A percentile compares a stretch with the other conserved stretches of the same genome.
Conservation (phyloP, 2,797 vertebrate species). For the Melanotaenia nigrans region DNA sequence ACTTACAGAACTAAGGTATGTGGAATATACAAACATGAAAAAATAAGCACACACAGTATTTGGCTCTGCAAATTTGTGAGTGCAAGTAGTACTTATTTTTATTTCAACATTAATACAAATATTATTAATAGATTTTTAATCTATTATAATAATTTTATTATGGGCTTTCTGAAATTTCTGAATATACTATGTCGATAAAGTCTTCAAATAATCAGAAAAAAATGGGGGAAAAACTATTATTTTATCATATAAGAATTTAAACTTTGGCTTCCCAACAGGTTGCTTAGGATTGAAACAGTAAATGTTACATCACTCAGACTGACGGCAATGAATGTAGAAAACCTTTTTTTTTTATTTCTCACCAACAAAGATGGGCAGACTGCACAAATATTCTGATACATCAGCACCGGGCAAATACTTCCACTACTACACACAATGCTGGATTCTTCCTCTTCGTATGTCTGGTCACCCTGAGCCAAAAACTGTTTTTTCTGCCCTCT, state of each 20-base stretch:
- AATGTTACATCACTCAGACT: too few relatives aligned
- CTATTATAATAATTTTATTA: background rate
- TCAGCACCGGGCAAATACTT: too few relatives aligned
- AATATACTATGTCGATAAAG: background rate
- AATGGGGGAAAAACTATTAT: too few relatives aligned
- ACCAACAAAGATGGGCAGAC: too few relatives aligned
- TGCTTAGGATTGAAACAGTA: background rate
- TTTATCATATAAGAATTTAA: background rate
- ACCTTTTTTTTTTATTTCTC: too few relatives aligned
- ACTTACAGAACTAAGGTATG: slow-evolving; percentile 87
- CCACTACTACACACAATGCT: too few relatives aligned
- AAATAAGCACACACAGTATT: background rate
- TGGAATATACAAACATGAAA: background rate
- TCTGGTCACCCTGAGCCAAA: too few relatives aligned
- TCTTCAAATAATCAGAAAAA: background rate
- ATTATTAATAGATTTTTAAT: background rate
- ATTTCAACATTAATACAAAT: background rate
- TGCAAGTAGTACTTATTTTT: background rate
- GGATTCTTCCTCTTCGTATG: too few relatives aligned
- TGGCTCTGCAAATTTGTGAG: background rate
- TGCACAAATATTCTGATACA: too few relatives aligned
- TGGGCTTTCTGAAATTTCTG: background rate
- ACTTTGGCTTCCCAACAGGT: background rate
- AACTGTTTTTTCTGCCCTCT: too few relatives aligned
- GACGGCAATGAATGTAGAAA: too few relatives aligned